These are phyloP conservation scores for Galeruca laticollis DNA, from an alignment of 2,888 invertebrate species.

Conservation along the genomic window DNA sequence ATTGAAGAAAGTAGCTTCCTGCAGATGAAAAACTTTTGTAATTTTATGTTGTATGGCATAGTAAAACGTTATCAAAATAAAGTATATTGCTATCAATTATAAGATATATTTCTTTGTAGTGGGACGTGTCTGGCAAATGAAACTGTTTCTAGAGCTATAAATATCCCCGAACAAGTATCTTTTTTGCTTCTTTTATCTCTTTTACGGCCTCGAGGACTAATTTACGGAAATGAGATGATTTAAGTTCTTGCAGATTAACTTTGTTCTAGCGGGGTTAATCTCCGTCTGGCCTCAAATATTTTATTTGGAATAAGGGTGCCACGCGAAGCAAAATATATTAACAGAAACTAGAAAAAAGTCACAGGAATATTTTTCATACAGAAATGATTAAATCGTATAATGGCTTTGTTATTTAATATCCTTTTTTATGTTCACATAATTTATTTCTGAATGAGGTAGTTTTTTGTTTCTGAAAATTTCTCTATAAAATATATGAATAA, in stretches of 20 bases:
- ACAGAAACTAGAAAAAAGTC: background rate
- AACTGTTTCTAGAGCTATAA: conserved; percentile 31
- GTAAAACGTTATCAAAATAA: conserved; percentile 29
- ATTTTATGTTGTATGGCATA: conserved; percentile 11
- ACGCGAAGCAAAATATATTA: background rate
- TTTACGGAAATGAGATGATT: conserved; percentile 33
- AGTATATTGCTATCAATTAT: conserved; percentile 37
- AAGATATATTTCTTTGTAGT: conserved; percentile 30
- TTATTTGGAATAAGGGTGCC: background rate
- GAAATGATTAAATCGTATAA: background rate
- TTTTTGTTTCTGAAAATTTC: too few relatives aligned
- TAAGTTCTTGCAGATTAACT: conserved; percentile 29
- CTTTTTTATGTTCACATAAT: background rate
- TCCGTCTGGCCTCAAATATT: conserved; percentile 22
- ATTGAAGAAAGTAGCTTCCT: conserved; percentile 26
- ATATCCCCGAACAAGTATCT: conserved; percentile 26
- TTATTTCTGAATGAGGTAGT: too few relatives aligned
- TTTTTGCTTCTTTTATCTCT: conserved; percentile 31
- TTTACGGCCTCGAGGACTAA: conserved; percentile 24
- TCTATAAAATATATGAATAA: too few relatives aligned
- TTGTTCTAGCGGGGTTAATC: conserved; percentile 26
- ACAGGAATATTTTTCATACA: background rate
- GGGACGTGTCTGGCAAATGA: conserved; percentile 32
- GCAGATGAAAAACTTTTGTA: conserved; percentile 19
- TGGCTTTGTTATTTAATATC: background rate